Conservation (phyloP, 2,888 invertebrate species). For the Podabrus alpinus region DNA sequence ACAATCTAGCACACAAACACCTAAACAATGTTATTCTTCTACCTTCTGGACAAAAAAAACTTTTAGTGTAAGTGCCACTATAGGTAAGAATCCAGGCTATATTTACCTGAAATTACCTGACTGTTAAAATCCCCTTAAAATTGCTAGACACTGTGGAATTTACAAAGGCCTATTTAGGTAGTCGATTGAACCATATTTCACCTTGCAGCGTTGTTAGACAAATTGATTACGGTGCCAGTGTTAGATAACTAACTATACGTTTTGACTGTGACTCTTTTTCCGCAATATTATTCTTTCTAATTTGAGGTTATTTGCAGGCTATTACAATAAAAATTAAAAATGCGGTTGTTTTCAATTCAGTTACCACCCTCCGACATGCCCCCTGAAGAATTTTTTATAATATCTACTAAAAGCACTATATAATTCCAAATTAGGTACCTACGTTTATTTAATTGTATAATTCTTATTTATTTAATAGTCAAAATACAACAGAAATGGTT, state of each 20-base stretch:
- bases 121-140: slow-evolving; percentile 25
- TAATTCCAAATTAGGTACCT: background rate
- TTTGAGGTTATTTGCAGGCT: too few relatives aligned
- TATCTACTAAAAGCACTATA: background rate
- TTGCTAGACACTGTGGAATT: slow-evolving; percentile 28
- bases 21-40: slow-evolving; percentile 14
- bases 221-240: slow-evolving; percentile 21
- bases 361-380: too few relatives aligned
- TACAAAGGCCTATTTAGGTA: slow-evolving; percentile 23
- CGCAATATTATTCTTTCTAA: background rate
- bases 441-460: background rate
- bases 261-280: background rate
- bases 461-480: background rate
- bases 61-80: slow-evolving; percentile 1
- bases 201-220: slow-evolving; percentile 27
- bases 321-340: too few relatives aligned
- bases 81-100: slow-evolving; percentile 14
- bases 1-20: slow-evolving; percentile 23
- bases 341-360: too few relatives aligned
- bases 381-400: too few relatives aligned
- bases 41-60: slow-evolving; percentile 17
- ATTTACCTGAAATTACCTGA: slow-evolving; percentile 30
- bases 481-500: background rate
- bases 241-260: slow-evolving; percentile 7
- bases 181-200: slow-evolving; percentile 28